Base-by-base conservation (phyloP, 64 coral and sea anemone species). In the Hydrozoanthus tunicans region DNA sequence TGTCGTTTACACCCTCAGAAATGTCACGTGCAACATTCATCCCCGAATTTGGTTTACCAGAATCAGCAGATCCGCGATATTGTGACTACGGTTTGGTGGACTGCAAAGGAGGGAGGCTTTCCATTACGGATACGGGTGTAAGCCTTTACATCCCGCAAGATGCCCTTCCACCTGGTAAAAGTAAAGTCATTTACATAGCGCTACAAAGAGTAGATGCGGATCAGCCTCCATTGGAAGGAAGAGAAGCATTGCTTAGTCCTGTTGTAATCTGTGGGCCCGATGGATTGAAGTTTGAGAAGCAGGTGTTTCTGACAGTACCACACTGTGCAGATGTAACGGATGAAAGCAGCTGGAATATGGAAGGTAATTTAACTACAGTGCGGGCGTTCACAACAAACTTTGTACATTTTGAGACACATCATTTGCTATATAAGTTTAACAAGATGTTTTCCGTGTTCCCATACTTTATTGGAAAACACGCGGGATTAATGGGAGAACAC, bases 301-400 rank as follows among this genome's bases (percentile, higher is more conserved):
- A 61, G 25, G 81, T 83, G 62, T 83, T 67, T 54, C 12, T 83
- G 51, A 83, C 81, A 12, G 17, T 83, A 27, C 81, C 81, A 7
- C 81, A 83, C 81, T 83, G 81, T 83, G 81, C 81, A 53, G 81
- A 67, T 83, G 43, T 83, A 27, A 83, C 81, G 1, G 81, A 83
- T 53, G 61, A 68, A 6, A 83, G 63, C 17, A 83, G 81, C 62
- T 83, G 81, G 81, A 66, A 83, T 15, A 83, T 83, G 62, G 81
- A 83, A 83, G 81, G 81, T 83, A 43, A 43, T 43, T 43, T 2
- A 43, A 43, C 32, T 43, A 43, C 32, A 43, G 32, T 43, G 32
- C 32, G 32, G 32, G 32, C 32, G 32, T 2, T 43, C 32, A 43
- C 32, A 43, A 43, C 32, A 43, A 43, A 43, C 32, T 43, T 43